Evolutionary conservation across 2,888 invertebrate genomes (phyloP), one percentile per base, ranked within the genome.

Genomic region (Flabesymbios commensalis): DNA sequence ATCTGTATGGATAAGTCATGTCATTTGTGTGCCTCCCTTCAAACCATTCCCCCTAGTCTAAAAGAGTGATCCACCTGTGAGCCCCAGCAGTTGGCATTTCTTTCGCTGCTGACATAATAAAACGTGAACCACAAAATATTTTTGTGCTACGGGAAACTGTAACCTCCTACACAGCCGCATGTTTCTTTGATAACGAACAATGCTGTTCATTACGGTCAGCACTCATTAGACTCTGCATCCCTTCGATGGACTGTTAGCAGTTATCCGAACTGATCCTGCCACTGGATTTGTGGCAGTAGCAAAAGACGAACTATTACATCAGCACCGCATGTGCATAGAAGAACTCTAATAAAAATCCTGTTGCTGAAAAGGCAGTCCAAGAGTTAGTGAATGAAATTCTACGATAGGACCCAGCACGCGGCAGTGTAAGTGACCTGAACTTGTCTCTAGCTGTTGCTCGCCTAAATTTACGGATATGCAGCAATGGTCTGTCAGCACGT

Each of bases 71-170:
- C 69, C 2, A 52, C 69, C 1, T 55, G 54, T 2, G 64, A 62
- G 14, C 71, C 67, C 0, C 69, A 5, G 24, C 61, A 2, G 26
- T 70, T 19, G 67, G 70, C 5, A 31, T 63, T 0, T 54, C 60
- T 4, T 73, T 71, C 56, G 71, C 70, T 1, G 72, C 70, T 5
- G 72, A 74, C 43, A 64, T 74, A 1, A 28, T 71, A 2, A 67
- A 61, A 49, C 64, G 60, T 7, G 57, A 67, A 3, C 47, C 65
- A 19, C 72, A 73, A 51, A 26, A 59, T 1, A 64, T 73, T 26
- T 36, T 67, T 3, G 57, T 67, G 19, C 24, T 67, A 17, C 22
- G 61, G 19, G 67, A 67, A 43, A 24, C 26, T 28, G 59, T 67
- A n/a, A 67, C 65, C 4, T 67, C 67, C n/a, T 67, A 29, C 43